Percentiles rank a stretch among this genome's conserved stretches.
phyloP scores from a whole-genome alignment of 2,113 vertebrate genomes.

The Phylloscopus whistleri region DNA sequence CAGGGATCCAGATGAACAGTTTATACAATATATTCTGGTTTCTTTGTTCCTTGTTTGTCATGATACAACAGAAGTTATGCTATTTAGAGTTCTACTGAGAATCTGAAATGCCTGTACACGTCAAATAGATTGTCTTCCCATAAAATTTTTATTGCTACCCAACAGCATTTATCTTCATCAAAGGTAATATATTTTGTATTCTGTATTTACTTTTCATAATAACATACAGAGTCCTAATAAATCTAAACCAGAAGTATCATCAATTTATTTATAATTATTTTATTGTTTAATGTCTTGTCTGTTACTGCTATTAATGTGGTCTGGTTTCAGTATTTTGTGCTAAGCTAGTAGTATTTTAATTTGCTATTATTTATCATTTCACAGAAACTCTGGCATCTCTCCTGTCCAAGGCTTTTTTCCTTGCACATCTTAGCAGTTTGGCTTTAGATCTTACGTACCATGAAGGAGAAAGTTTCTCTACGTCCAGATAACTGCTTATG shows the following conservation, averaged over 20 bases:
- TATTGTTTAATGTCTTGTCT: neutral
- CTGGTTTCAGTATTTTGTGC: constrained; percentile 1
- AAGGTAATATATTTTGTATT: neutral
- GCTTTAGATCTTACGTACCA: neutral
- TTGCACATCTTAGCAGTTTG: neutral
- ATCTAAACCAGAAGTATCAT: neutral
- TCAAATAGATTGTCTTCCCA: neutral
- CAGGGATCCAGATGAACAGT: neutral
- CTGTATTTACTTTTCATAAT: neutral
- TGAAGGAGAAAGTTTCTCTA: neutral
- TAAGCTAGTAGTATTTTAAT: neutral
- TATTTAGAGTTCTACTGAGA: neutral
- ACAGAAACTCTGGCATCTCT: neutral
- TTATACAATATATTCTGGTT: neutral
- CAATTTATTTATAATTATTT: neutral
- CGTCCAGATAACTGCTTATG: neutral
- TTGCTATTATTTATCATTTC: neutral
- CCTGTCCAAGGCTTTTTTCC: neutral
- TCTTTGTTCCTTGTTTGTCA: neutral
- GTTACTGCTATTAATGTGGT: neutral
- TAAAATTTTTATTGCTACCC: neutral
- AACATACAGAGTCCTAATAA: neutral
- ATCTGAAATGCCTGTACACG: neutral
- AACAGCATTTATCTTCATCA: neutral
- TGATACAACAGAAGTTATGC: neutral